These are phyloP conservation scores for Oryzias melastigma DNA, from an alignment of 2,113 vertebrate genomes.

Conservation along the genomic window DNA sequence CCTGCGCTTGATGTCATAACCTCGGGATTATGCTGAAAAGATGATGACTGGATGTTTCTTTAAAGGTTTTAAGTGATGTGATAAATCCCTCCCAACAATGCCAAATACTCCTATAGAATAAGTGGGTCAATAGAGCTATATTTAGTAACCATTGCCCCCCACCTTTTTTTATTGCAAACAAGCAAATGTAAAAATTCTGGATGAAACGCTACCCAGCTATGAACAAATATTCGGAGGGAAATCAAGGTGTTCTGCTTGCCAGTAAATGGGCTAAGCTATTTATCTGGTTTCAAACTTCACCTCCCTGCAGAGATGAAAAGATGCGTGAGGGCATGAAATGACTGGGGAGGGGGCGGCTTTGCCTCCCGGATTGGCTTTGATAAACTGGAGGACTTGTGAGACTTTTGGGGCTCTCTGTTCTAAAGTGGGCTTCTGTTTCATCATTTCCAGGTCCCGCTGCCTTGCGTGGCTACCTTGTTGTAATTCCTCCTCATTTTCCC, in stretches of 20 bases:
- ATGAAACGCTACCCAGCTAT: conserved; percentile 49
- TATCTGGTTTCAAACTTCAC: conserved; percentile 72
- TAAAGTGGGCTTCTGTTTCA: conserved; percentile 74
- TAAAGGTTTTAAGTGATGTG: conserved; percentile 44
- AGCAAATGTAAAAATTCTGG: conserved; percentile 61
- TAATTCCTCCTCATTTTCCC: conserved; percentile 64
- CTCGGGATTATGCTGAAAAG: conserved; percentile 20
- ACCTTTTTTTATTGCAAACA: conserved; percentile 63
- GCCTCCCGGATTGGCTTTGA: conserved; percentile 66
- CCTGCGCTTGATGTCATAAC: conserved; percentile 19
- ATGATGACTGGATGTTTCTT: conserved; percentile 32
- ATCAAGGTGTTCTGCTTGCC: conserved; percentile 59
- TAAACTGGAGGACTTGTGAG: conserved; percentile 62
- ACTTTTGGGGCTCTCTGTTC: conserved; percentile 69
- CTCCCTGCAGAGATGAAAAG: conserved; percentile 66
- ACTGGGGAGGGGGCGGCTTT: conserved; percentile 39
- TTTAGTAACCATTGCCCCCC: conserved; percentile 65
- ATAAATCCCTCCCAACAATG: conserved; percentile 59
- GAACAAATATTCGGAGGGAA: conserved; percentile 59
- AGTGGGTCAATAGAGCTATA: conserved; percentile 77
- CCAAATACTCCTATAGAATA: conserved; percentile 56
- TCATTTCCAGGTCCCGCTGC: conserved; percentile 53
- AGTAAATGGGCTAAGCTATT: conserved; percentile 68
- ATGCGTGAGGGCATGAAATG: conserved; percentile 52
- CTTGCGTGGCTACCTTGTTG: conserved; percentile 65